These are phyloP conservation scores for Cabera pusaria DNA, from an alignment of 2,888 invertebrate species.

Conservation along the genomic window DNA sequence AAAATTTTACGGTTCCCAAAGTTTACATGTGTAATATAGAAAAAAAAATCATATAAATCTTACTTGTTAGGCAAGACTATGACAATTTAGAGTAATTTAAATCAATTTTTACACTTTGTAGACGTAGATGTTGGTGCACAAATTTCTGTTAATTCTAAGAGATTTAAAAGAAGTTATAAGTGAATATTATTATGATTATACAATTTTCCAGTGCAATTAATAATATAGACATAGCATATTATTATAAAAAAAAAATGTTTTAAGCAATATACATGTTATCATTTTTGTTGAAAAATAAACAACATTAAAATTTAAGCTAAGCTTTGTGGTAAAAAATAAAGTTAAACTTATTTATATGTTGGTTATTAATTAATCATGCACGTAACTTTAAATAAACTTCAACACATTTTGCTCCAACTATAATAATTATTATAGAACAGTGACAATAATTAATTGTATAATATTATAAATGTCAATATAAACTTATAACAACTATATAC, in stretches of 20 bases:
- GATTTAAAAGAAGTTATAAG: slow-evolving; percentile 36
- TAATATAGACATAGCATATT: slow-evolving; percentile 17
- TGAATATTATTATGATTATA: slow-evolving; percentile 23
- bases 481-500: too few relatives aligned
- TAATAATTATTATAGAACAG: too few relatives aligned
- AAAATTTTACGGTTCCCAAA: slow-evolving; percentile 6
- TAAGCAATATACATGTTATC: too few relatives aligned
- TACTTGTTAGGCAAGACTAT: slow-evolving; percentile 12
- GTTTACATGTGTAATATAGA: slow-evolving; percentile 20
- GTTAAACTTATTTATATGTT: too few relatives aligned
- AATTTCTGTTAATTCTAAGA: slow-evolving; percentile 58
- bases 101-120: slow-evolving; percentile 60
- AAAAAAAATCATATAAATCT: slow-evolving; percentile 17
- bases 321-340: too few relatives aligned
- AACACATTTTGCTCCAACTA: too few relatives aligned
- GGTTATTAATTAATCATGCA: too few relatives aligned
- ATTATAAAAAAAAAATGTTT: too few relatives aligned
- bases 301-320: not conserved
- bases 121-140: slow-evolving; percentile 76
- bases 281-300: too few relatives aligned
- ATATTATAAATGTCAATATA: too few relatives aligned
- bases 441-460: too few relatives aligned
- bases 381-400: too few relatives aligned
- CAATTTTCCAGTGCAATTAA: slow-evolving; percentile 43
- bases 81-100: slow-evolving; percentile 31